Conservation (phyloP, 2,888 invertebrate genomes). For the Cacoxenus indagator region DNA sequence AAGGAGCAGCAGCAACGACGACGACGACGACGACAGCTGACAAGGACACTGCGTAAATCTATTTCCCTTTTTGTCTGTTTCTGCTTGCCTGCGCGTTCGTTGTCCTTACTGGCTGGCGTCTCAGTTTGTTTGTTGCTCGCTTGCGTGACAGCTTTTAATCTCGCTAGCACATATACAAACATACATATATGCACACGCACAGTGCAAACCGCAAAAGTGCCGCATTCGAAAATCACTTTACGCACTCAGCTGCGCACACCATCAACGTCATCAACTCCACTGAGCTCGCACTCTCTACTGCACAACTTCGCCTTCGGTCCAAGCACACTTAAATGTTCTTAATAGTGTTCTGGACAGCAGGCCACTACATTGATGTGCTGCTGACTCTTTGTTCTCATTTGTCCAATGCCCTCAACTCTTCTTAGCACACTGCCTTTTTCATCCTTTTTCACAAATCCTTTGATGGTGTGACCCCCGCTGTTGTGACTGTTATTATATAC, state of each 20-base stretch:
- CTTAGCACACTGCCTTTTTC: slow-evolving; percentile 25
- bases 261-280: background rate
- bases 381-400: slow-evolving; percentile 49
- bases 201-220: slow-evolving; percentile 20
- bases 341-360: slow-evolving; percentile 42
- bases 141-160: slow-evolving; percentile 62
- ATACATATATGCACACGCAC: slow-evolving; percentile 26
- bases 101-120: slow-evolving; percentile 23
- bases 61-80: background rate
- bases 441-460: slow-evolving; percentile 34
- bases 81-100: background rate
- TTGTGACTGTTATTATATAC: background rate
- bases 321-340: slow-evolving; percentile 28
- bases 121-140: slow-evolving; percentile 61
- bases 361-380: slow-evolving; percentile 54
- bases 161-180: slow-evolving; percentile 45
- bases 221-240: slow-evolving; percentile 63
- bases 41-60: background rate
- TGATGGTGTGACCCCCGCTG: slow-evolving; percentile 30
- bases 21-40: slow-evolving; percentile 28
- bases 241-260: slow-evolving; percentile 9
- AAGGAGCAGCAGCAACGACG: slow-evolving; percentile 54
- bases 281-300: slow-evolving; percentile 18
- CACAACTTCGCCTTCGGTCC: slow-evolving; percentile 42
- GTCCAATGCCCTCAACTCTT: slow-evolving; percentile 29